phyloP scores from a whole-genome alignment of 1,140 invertebrate genomes.

The Ptiloglossa arizonensis region DNA sequence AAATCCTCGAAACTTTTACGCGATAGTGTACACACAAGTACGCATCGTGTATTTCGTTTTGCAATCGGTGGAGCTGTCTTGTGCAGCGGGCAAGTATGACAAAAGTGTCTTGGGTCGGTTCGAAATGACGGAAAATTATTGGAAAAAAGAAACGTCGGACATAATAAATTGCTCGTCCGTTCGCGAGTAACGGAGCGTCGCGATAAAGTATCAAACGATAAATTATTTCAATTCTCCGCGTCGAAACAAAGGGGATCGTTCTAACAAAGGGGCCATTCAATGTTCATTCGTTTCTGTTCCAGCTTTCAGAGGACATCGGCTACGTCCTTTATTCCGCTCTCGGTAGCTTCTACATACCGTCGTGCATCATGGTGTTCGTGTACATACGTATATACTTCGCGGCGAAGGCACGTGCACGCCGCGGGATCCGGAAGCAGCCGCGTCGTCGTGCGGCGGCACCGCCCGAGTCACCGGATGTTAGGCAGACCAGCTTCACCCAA shows the following conservation, averaged over 20 bases:
- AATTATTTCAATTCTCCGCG: slow-evolving; percentile 8
- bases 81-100: too few relatives aligned
- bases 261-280: slow-evolving; percentile 16
- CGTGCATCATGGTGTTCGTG: slow-evolving; percentile 99
- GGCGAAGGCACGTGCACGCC: slow-evolving; percentile 93
- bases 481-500: slow-evolving; percentile 79
- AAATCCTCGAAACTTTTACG: too few relatives aligned
- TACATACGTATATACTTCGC: slow-evolving; percentile 99
- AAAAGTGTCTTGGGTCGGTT: too few relatives aligned
- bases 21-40: too few relatives aligned
- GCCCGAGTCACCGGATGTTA: slow-evolving; percentile 77
- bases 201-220: neutral
- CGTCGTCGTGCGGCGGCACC: slow-evolving; percentile 79
- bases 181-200: neutral
- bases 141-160: neutral
- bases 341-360: slow-evolving; percentile 99
- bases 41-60: too few relatives aligned
- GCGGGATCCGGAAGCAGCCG: slow-evolving; percentile 91
- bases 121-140: too few relatives aligned
- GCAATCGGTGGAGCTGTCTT: too few relatives aligned
- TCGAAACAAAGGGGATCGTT: slow-evolving; percentile 21
- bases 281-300: slow-evolving; percentile 81
- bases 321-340: slow-evolving; percentile 99
- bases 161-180: slow-evolving; percentile 2
- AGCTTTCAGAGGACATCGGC: slow-evolving; percentile 96